These are phyloP conservation scores for Ochropleura leucogaster DNA, from an alignment of 2,888 invertebrate species.

Conservation along the genomic window DNA sequence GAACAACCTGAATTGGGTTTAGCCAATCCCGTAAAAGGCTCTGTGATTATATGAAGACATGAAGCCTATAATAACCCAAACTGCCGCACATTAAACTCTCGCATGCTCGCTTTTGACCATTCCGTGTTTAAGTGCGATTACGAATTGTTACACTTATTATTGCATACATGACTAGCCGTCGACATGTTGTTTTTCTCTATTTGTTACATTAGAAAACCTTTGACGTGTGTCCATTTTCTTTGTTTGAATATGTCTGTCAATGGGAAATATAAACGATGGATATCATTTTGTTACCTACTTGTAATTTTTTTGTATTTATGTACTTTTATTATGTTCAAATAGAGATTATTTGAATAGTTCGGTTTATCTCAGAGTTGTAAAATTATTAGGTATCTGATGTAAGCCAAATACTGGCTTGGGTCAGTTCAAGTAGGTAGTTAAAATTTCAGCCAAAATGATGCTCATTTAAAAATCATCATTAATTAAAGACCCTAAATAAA, in stretches of 20 bases:
- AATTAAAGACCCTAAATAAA: no score
- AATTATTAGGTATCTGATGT: not conserved
- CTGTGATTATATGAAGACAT: constrained; percentile 9
- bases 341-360: not conserved
- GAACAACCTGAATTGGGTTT: not conserved
- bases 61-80: constrained; percentile 28
- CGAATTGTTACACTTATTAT: constrained; percentile 62
- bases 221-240: constrained; percentile 63
- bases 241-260: constrained; percentile 27
- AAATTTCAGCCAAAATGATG: not conserved
- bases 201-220: constrained; percentile 68
- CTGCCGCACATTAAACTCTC: constrained; percentile 40
- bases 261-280: not conserved
- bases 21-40: constrained; percentile 9
- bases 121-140: constrained; percentile 63
- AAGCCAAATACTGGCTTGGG: not conserved
- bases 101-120: constrained; percentile 53
- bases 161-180: constrained; percentile 68
- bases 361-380: not conserved
- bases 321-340: not conserved
- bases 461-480: no score
- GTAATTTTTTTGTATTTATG: not conserved
- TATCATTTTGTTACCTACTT: not conserved
- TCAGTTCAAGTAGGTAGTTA: not conserved
- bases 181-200: constrained; percentile 66